phyloP scores from a whole-genome alignment of 2,113 vertebrate species.

The Dolichotis patagonum region DNA sequence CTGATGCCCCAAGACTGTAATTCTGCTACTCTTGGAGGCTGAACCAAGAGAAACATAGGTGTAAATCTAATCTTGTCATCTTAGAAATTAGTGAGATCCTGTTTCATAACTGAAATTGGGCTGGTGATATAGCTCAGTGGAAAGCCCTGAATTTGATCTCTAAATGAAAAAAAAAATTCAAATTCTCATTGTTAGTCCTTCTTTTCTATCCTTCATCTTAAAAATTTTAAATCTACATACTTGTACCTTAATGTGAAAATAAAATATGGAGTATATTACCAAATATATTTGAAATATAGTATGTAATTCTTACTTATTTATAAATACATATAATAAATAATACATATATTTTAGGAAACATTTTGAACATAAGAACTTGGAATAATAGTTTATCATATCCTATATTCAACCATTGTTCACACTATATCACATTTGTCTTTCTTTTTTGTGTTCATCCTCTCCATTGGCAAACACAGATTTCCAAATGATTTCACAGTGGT shows the following conservation, averaged over 20 bases:
- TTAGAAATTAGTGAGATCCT: neutral
- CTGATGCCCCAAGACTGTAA: neutral
- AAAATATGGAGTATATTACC: neutral
- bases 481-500: neutral
- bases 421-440: neutral
- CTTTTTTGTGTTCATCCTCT: neutral
- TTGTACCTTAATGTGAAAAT: neutral
- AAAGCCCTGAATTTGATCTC: neutral
- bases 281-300: neutral
- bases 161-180: neutral
- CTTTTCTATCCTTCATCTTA: neutral
- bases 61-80: neutral
- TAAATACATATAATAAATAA: neutral
- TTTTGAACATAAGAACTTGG: neutral
- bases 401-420: neutral
- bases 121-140: neutral
- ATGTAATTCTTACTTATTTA: neutral
- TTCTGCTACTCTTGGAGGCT: neutral
- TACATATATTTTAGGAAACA: neutral
- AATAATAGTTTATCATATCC: neutral
- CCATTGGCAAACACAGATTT: neutral
- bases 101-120: neutral
- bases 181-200: neutral
- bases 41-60: neutral
- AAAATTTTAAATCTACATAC: neutral